Conservation (phyloP, 2,888 invertebrate species). For the Melikaiella ostensackeni region DNA sequence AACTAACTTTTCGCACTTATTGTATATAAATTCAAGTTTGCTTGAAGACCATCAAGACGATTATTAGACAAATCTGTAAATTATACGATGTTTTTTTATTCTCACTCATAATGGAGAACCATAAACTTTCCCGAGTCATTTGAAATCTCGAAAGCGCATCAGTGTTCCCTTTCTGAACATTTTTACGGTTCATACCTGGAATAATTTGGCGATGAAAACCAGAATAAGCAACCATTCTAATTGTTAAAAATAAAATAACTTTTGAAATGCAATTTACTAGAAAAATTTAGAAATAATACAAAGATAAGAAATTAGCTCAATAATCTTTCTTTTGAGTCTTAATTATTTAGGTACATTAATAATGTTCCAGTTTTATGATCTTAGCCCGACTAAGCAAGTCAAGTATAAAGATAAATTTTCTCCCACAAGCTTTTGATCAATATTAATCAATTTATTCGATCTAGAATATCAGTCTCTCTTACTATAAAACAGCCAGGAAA, state of each 20-base stretch:
- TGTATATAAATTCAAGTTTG: not conserved
- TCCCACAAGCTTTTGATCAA: not conserved
- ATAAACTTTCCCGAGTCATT: not conserved
- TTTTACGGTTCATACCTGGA: not conserved
- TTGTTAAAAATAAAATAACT: not conserved
- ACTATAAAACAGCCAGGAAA: not conserved
- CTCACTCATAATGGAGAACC: not conserved
- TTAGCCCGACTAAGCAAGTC: not conserved
- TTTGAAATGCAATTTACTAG: not conserved
- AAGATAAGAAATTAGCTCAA: too few species aligned
- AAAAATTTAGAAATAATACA: too few species aligned
- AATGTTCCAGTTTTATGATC: not conserved
- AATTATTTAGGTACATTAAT: too few species aligned
- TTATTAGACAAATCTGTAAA: not conserved
- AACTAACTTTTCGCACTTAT: not conserved
- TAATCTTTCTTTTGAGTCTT: too few species aligned
- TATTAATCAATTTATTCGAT: not conserved
- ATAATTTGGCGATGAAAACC: not conserved
- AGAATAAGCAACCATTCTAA: not conserved
- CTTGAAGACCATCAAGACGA: not conserved
- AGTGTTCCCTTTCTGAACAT: not conserved
- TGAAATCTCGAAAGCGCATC: not conserved
- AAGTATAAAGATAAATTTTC: not conserved
- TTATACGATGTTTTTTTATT: not conserved
- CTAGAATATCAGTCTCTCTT: constrained; percentile 5